Evolutionary conservation across 2,113 vertebrate genomes (phyloP), one percentile per base, ranked within the genome.

Genomic region (Hystrix brachyura): DNA sequence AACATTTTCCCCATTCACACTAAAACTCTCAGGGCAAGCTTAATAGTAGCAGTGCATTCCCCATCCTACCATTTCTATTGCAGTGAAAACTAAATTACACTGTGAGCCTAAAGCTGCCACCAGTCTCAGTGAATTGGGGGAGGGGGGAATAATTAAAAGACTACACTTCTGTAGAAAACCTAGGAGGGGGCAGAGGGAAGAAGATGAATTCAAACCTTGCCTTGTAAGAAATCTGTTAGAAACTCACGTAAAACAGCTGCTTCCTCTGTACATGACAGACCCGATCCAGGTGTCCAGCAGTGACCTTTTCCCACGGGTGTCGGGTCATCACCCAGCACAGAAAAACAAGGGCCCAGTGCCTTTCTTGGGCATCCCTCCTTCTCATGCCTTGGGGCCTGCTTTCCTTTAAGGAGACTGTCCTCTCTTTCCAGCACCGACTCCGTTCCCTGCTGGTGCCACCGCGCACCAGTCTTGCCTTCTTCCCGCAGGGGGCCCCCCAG

Each of bases 181-280:
- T 51, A 65, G 53, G 67, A 81, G 53, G 7, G 62, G 93, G 32
- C 12, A 17, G 32, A 53, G 46, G 60, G 53, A 93, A 83, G 51
- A 86, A 89, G 65, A 76, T 55, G 64, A 74, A 95, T 97, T 92
- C 90, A 92, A 95, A 92, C 32, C 94, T 94, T 59, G 90, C 84
- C n/a, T 93, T 87, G 10, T 51, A 94, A 97, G 87, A 98, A 96
- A 96, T 67, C 1, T 60, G 46, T 88, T 71, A 93, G 81, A 94
- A 92, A 97, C 96, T 97, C 96, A 97, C 95, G 69, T 72, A 94
- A 81, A 92, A 96, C 90, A 90, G 97, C 38, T 38, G 87, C 90
- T 97, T 97, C 96, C 74, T 97, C 95, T 92, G 91, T 62, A 91
- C 95, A 94, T 62, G 96, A 92, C 90, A 95, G 88, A 82, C 88